Evolutionary conservation across 2,888 invertebrate species (phyloP), one percentile per base, ranked within the genome.

Genomic region (Epiblema foenella): DNA sequence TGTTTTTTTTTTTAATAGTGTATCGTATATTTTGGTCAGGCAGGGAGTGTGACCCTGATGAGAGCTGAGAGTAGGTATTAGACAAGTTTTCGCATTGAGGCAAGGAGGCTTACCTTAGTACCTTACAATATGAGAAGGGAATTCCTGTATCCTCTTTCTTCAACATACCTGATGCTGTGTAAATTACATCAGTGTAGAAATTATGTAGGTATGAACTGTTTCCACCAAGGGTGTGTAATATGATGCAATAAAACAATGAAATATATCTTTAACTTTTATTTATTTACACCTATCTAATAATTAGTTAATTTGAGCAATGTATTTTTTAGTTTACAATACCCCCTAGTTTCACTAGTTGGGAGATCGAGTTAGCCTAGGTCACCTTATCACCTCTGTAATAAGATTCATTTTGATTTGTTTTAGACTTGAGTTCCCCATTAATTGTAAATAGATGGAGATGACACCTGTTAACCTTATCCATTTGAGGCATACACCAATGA

Each of bases 231-330:
- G 39, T 59, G 52, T 56, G 17, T 24, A 39, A 12, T 37, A 17
- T 57, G 58, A 59, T 54, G 59, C 69, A 70, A 70, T 70, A 70
- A 69, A 70, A 52, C 58, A 65, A 54, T 33, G 29, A 54, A 46
- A 70, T 70, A 60, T 59, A 29, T 59, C 56, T 46, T 15, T 17
- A n/a, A 52, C 15, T 51, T 65, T 70, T 17, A 64, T 65, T 69
- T 65, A 69, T 64, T 70, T 59, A 59, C 63, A 58, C 59, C 29
- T 65, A 37, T 4, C 8, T 46, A 1, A 24, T 18, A 58, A 59
- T 69, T 64, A 69, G 64, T 64, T 65, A 42, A 65, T 24, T 68
- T 69, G 58, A 64, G 58, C 69, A 51, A 17, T 51, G 8, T 33
- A 49, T 62, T 49, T 52, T 33, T 57, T 66, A 66, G 54, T 52